phyloP scores from a whole-genome alignment of 2,113 vertebrate genomes.

The Hypanus sabinus region DNA sequence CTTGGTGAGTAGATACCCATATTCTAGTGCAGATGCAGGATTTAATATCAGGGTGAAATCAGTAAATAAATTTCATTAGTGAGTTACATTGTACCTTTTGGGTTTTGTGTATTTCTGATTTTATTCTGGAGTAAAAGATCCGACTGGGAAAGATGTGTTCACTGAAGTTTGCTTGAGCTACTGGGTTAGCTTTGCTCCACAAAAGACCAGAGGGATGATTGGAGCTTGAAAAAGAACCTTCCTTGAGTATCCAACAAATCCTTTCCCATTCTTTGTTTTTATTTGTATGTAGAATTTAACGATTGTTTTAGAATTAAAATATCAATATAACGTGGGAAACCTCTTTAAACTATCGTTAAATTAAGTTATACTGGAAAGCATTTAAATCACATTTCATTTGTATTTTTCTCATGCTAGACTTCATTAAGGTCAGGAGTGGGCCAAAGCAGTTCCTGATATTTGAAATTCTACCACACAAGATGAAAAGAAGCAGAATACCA shows the following conservation, averaged over 20 bases:
- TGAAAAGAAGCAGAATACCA: too few species aligned
- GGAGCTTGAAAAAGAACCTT: neutral
- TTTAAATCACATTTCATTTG: neutral
- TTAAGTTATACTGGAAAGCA: neutral
- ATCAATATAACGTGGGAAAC: neutral
- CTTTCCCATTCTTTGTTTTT: neutral
- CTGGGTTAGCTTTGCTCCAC: neutral
- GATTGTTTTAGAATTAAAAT: neutral
- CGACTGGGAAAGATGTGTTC: neutral
- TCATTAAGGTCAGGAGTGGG: neutral
- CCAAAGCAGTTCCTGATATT: too few species aligned
- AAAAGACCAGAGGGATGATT: neutral
- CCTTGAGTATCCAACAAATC: neutral
- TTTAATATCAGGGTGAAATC: neutral
- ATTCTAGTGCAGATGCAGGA: neutral
- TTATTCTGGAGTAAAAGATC: neutral
- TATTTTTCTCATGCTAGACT: neutral
- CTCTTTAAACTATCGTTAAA: neutral
- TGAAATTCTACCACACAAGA: too few species aligned
- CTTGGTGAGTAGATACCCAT: conserved; percentile 68
- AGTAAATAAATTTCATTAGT: neutral
- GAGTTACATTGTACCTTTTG: neutral
- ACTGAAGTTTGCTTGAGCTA: neutral
- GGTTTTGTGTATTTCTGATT: neutral
- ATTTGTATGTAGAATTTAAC: neutral